Conservation (phyloP, 1,140 invertebrate genomes). For the Pseudoatta argentina region DNA sequence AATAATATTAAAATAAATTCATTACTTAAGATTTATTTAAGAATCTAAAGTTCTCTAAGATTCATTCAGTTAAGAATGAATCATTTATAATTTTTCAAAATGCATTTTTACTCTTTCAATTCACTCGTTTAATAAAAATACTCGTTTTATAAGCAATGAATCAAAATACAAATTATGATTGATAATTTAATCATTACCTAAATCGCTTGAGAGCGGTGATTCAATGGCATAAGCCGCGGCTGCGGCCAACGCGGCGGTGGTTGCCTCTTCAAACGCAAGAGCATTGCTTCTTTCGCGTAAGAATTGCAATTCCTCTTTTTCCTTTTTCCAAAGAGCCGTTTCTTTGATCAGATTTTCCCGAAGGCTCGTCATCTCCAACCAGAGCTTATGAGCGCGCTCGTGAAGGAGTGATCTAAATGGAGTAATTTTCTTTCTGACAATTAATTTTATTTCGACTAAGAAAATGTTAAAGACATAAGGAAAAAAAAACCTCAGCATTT, state of each 20-base stretch:
- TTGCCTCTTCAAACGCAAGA: conserved; percentile 73
- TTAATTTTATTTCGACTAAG: not conserved
- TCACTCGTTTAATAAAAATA: not conserved
- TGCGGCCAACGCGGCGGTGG: conserved; percentile 73
- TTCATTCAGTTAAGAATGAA: not conserved
- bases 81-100: not conserved
- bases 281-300: conserved; percentile 68
- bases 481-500: not conserved
- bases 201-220: conserved; percentile 68
- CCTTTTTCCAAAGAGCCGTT: conserved; percentile 69
- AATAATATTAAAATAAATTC: not conserved
- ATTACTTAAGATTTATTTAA: not conserved
- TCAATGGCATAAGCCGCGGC: conserved; percentile 74
- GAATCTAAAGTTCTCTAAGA: not conserved
- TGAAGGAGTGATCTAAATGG: conserved; percentile 60
- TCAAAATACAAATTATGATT: not conserved
- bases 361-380: conserved; percentile 58
- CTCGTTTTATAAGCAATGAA: not conserved
- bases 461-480: not conserved
- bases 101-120: not conserved
- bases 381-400: conserved; percentile 65
- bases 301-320: conserved; percentile 71
- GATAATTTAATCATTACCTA: conserved; percentile 57
- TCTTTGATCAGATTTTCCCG: conserved; percentile 64
- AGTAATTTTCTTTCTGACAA: conserved; percentile 11